These are phyloP conservation scores for Bos javanicus DNA, from an alignment of 2,113 vertebrate genomes.

Conservation along the genomic window DNA sequence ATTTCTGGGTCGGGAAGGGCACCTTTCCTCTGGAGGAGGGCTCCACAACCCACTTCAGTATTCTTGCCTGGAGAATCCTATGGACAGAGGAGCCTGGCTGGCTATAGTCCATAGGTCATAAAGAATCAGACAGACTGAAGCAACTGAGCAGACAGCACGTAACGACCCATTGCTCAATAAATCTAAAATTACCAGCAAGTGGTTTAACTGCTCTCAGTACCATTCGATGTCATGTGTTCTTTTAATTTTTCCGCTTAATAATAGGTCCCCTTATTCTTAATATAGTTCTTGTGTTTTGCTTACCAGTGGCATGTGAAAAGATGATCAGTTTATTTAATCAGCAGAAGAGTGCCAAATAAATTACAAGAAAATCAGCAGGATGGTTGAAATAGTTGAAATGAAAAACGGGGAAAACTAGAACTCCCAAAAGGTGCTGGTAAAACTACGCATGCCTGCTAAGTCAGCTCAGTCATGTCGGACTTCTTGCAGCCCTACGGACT, in stretches of 20 bases:
- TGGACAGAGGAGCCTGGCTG: not conserved
- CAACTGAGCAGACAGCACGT: not conserved
- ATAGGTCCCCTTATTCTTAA: not conserved
- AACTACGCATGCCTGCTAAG: not conserved
- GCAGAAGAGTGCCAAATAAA: not conserved
- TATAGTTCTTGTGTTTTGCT: not conserved
- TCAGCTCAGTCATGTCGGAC: not conserved
- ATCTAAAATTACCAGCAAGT: not conserved
- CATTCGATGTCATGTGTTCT: rapidly evolving
- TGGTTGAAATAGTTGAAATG: not conserved
- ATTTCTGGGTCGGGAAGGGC: rapidly evolving
- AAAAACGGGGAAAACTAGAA: not conserved
- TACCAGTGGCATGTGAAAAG: not conserved
- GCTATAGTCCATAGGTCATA: not conserved
- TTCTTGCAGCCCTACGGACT: not conserved
- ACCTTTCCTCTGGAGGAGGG: not conserved
- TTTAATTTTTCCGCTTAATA: not conserved
- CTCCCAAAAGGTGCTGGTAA: not conserved
- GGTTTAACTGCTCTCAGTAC: not conserved
- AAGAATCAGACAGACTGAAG: not conserved
- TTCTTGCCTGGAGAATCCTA: not conserved
- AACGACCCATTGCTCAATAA: not conserved
- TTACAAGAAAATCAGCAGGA: not conserved
- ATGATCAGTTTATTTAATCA: not conserved
- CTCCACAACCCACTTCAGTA: not conserved